Evolutionary conservation across 2,888 invertebrate genomes (phyloP), one percentile per base, ranked within the genome.

Genomic region (Scaptomyza cyrtandrae): DNA sequence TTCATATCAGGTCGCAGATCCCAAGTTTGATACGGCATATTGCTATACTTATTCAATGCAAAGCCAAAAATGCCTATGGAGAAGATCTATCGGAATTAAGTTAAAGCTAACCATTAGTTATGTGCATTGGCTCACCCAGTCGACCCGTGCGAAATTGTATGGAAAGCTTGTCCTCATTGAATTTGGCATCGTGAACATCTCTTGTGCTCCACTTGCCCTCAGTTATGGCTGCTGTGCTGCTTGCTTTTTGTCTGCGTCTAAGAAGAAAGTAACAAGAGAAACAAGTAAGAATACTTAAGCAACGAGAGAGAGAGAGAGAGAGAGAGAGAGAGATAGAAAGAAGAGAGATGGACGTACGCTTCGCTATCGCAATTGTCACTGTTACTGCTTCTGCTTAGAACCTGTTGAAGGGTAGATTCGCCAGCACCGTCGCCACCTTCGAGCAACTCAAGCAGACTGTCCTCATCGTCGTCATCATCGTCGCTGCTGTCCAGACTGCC

Each of bases 11-110:
- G 97, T 75, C 94, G 95, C 7, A 97, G 86, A 80, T 97, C 97
- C 96, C 97, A 97, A 0, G 95, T 95, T 90, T 97, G 97, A 90
- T 95, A 97, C 0, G 97, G 97, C 86, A 97, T 92, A 90, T 97
- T 97, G 61, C 95, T 94, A 91, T 96, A 97, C 55, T 95, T 94
- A 64, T 95, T 94, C 0, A 95, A 93, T 0, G 96, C 97, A 67
- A 97, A 93, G 0, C 95, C 97, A 68, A 96, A 95, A 0, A 94
- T 94, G 89, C 94, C 94, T 93, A 85, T 14, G 1, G 9, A 14
- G 2, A 14, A 39, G 14, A 39, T 39, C 3, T 9, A 14, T 39
- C 39, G 39, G 9, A 39, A 9, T 14, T 39, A 0, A 39, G 37
- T 37, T 1, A 1, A 6, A 37, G 37, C n/a, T 6, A 6, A 13